Percentiles rank a stretch among this genome's conserved stretches.
Conservation (phyloP, 2,113 vertebrate species). For the Butorides virescens region DNA sequence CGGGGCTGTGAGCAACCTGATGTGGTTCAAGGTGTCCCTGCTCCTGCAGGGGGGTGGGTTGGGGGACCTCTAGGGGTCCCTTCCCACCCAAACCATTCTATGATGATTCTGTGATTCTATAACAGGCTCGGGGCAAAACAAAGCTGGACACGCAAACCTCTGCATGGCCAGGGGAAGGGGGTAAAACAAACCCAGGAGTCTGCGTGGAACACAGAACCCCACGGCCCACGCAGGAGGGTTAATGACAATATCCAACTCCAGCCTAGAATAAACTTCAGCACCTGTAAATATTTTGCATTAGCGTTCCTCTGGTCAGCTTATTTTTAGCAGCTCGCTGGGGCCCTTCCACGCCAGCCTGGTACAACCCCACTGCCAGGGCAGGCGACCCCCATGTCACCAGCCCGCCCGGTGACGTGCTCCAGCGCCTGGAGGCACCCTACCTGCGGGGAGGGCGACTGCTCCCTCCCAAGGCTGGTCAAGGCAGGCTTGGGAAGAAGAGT, state of each 20-base stretch:
- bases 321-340: neutral
- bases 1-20: too few relatives aligned
- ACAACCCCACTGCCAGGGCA: neutral
- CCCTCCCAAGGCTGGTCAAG: fast-evolving
- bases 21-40: too few relatives aligned
- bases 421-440: fast-evolving
- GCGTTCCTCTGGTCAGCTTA: too few relatives aligned
- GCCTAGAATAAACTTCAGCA: neutral
- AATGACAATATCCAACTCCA: neutral
- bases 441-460: fast-evolving
- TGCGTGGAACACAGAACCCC: fast-evolving
- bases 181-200: neutral
- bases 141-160: neutral
- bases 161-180: too few relatives aligned
- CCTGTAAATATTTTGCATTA: neutral
- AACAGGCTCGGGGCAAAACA: neutral
- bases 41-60: too few relatives aligned
- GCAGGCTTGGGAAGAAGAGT: neutral
- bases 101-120: too few relatives aligned
- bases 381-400: fast-evolving
- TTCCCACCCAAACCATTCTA: too few relatives aligned
- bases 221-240: neutral
- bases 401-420: fast-evolving
- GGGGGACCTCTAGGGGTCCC: too few relatives aligned
- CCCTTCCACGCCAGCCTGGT: fast-evolving